Evolutionary conservation across 2,113 vertebrate genomes (phyloP), one percentile per base, ranked within the genome.

Genomic region (Semicossyphus pulcher): DNA sequence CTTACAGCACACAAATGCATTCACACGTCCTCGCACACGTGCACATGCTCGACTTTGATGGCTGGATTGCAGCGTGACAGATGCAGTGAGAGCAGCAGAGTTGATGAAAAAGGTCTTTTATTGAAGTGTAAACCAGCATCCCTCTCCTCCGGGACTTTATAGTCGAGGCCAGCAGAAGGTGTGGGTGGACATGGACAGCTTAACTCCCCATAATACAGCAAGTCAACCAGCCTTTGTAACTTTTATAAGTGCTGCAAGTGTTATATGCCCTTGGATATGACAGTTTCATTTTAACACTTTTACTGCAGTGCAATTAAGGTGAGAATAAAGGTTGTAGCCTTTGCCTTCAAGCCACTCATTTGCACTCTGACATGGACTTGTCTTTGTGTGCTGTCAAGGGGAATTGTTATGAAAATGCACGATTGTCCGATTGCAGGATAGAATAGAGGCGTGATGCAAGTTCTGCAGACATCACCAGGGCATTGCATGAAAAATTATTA

Each of bases 71-170:
- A 62, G 48, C 4, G 1, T 67, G 61, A 73, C 64, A 48, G 81
- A 76, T 80, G 79, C 49, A 49, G 72, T 64, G 71, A 60, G 65
- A 75, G 60, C 34, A 53, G 21, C 39, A 59, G 41, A 63, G 68
- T 74, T 72, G 81, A 87, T 81, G 76, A 86, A 88, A 86, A 87
- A 70, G 69, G 67, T 63, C 15, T 75, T 84, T 89, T 84, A 83
- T 73, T 80, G 83, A 86, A 81, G 83, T 67, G 60, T 88, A 81
- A 88, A 83, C 75, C 54, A 67, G 67, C 39, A 52, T 41, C 81
- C 44, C 39, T 72, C 58, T 85, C 62, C 66, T 72, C 26, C 32
- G 61, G 76, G 71, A 66, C 72, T 89, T 87, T 56, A 83, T 60
- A 68, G 65, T 25, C 3, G 2, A 83, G 69, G 66, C 59, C 78